These are phyloP conservation scores for Zonotrichia leucophrys DNA, from an alignment of 2,113 vertebrate genomes.

Conservation along the genomic window DNA sequence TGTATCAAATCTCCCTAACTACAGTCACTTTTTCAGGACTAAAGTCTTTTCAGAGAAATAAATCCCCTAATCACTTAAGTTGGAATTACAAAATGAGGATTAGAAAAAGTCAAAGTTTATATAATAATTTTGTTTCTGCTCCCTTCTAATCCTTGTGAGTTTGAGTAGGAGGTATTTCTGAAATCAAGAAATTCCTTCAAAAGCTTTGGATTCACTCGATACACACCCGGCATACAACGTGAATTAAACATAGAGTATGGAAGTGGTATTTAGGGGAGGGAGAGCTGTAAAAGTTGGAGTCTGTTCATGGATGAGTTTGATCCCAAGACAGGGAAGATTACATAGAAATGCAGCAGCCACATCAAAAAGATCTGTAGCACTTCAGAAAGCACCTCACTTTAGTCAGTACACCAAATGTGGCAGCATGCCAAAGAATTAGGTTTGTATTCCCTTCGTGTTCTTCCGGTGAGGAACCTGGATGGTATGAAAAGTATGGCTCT, in stretches of 20 bases:
- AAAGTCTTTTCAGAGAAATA: neutral
- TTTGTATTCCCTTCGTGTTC: neutral
- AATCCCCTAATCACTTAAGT: neutral
- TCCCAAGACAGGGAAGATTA: neutral
- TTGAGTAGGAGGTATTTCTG: neutral
- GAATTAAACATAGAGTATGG: neutral
- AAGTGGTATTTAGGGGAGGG: neutral
- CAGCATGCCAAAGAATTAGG: neutral
- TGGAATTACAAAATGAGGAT: neutral
- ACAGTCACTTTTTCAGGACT: neutral
- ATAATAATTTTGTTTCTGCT: neutral
- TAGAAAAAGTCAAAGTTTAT: neutral
- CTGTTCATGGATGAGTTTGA: neutral
- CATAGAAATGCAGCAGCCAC: neutral
- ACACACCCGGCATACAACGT: rapidly evolving
- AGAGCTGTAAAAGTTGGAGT: neutral
- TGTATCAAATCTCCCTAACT: neutral
- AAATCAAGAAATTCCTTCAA: neutral
- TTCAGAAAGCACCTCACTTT: neutral
- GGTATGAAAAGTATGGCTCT: neutral
- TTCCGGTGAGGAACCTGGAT: neutral
- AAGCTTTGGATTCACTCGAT: neutral
- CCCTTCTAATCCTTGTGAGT: neutral
- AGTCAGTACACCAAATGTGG: neutral
- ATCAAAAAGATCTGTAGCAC: neutral